Evolutionary conservation across 2,113 vertebrate genomes (phyloP).

Genomic region (Atractosteus spatula): DNA sequence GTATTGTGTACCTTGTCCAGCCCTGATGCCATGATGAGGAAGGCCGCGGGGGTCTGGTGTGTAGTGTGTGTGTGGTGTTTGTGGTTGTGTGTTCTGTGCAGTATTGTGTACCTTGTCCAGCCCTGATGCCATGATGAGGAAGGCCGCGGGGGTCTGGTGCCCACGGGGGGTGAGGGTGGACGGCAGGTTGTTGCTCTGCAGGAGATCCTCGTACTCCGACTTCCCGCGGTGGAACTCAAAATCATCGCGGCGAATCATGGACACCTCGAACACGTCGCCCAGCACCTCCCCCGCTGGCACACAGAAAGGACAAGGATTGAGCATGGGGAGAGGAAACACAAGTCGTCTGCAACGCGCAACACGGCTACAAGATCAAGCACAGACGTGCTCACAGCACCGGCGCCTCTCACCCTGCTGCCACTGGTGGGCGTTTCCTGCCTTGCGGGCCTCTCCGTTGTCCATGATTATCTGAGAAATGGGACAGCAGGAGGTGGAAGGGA

Average conservation of each 20-base stretch:
- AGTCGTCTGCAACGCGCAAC: not conserved
- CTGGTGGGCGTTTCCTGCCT: constrained; percentile 44
- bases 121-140: constrained; percentile 76
- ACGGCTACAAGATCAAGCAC: not conserved
- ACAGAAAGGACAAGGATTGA: not conserved
- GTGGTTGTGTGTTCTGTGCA: not conserved
- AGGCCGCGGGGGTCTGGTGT: constrained; percentile 71
- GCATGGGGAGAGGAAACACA: not conserved
- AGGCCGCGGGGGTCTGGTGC: constrained; percentile 71
- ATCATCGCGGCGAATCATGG: constrained; percentile 70
- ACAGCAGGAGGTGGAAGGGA: not conserved
- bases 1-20: not conserved
- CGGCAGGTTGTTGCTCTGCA: constrained; percentile 71
- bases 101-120: constrained; percentile 63
- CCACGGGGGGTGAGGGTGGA: constrained; percentile 68
- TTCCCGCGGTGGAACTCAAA: constrained; percentile 74
- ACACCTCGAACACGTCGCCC: constrained; percentile 72
- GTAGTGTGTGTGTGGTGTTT: not conserved
- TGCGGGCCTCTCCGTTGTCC: constrained; percentile 70
- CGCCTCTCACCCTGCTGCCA: constrained; percentile 65
- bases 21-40: constrained; percentile 61
- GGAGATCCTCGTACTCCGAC: constrained; percentile 75
- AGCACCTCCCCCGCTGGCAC: constrained; percentile 64
- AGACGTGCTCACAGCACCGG: not conserved
- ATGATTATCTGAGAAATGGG: constrained; percentile 64